Base-by-base conservation (phyloP, 2,888 invertebrate genomes). In the Erebia aethiops region DNA sequence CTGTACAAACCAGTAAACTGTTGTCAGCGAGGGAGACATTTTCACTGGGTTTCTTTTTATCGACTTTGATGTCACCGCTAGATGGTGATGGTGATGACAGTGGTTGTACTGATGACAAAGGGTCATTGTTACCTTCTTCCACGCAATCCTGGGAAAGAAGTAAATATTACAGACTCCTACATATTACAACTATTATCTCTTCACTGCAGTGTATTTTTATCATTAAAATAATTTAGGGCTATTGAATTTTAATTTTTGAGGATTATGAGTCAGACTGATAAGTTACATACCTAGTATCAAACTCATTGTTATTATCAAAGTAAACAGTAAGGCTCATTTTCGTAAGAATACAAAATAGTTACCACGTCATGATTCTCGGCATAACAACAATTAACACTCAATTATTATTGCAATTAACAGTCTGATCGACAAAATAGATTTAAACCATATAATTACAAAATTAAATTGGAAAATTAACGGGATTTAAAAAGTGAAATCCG, bases 1-100 rank as follows among this genome's bases (percentile, higher is more conserved):
- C 26, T 26, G 26, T 3, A 11, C 46, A 46, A 79, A 94, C 95
- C 88, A 96, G 85, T 74, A 96, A 86, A 72, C 95, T 95, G 79
- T 95, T 96, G 78, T 96, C 96, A 62, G 95, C 95, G 63, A 96
- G 81, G 1, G 94, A 94, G 1, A 95, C 94, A 84, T 93, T 95
- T 74, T 94, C 93, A 76, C 80, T 92, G 0, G 90, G 87, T 66
- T 92, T 93, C 76, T 87, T 89, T 78, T 90, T 92, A 46, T 91
- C 91, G 1, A 85, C 75, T 65, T 88, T 88, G 1, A 84, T 79
- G 62, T 90, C 89, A 4, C 73, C 79, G 0, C 83, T 77, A 0
- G 86, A 76, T 8, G 88, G 82, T 8, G 86, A 76, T 8, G 88
- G 82, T 8, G 83, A 76, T 7, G 83, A 81, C 0, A 80, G 72